Evolutionary conservation across 2,113 vertebrate genomes (phyloP), one percentile per base, ranked within the genome.

Genomic region (Piprites chloris): DNA sequence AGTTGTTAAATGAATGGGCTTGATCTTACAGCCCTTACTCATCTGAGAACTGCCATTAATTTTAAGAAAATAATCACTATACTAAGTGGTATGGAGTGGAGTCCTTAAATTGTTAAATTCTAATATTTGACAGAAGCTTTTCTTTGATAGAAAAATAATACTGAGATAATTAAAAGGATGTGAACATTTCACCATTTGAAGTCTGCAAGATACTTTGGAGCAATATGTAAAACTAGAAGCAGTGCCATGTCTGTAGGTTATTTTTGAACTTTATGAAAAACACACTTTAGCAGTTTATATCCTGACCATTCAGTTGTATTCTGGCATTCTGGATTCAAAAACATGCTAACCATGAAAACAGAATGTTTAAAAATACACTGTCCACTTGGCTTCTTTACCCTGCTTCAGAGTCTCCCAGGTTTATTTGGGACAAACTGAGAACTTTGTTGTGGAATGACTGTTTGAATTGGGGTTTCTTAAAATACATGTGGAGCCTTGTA

Each of bases 201-300:
- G 93, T 83, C 93, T 77, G 77, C 73, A 77, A 88, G 75, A 77
- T 75, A 9, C 97, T 97, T 95, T 67, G 95, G 91, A 96, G 92
- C 4, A 4, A 94, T 93, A 92, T 63, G 59, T 96, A 97, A 96
- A 97, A 97, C 96, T 93, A 96, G 95, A 95, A 94, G 97, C 84
- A 91, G 91, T 7, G 14, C 39, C 93, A 90, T 78, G 96, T 91
- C 93, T 97, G 92, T 92, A 92, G 96, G 93, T 97, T 97, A 96
- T 97, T 98, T 97, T 97, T 96, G 93, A 97, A 94, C 88, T 96
- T 97, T 89, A 97, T 97, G 97, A 97, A 97, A 98, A 98, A 97
- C 97, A 98, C 84, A 94, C 90, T 96, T 96, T 65, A 85, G 87
- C 90, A 95, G 53, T 76, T 84, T 95, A 68, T 92, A 83, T 97